Percentiles rank a stretch among this genome's conserved stretches.
phyloP scores from a whole-genome alignment of 30 jellyfish, hydroid and myxozoan species.

The Chironex yamaguchii region DNA sequence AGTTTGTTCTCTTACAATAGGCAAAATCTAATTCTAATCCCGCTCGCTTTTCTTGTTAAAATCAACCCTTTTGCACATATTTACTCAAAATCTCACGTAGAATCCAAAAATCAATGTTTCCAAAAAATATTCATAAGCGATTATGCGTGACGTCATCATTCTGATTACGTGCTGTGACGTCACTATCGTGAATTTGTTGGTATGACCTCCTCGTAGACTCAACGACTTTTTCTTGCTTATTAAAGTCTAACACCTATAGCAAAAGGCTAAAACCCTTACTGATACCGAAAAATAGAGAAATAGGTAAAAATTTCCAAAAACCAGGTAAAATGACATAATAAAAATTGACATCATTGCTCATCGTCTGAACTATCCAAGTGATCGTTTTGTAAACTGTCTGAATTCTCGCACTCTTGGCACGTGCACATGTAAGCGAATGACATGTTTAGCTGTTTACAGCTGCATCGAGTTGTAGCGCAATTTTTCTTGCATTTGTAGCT shows the following conservation, averaged over 20 bases:
- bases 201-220: slow-evolving; percentile 15
- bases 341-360: slow-evolving; percentile 9
- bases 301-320: slow-evolving; percentile 14
- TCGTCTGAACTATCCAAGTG: slow-evolving; percentile 29
- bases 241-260: slow-evolving; percentile 8
- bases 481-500: slow-evolving; percentile 27
- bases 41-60: slow-evolving; percentile 30
- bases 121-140: slow-evolving; percentile 17
- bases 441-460: slow-evolving; percentile 29
- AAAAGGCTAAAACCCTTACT: slow-evolving; percentile 12
- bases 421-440: slow-evolving; percentile 23
- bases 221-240: slow-evolving; percentile 9
- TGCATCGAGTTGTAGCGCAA: slow-evolving; percentile 18
- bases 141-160: slow-evolving; percentile 22
- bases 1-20: no score
- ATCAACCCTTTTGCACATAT: slow-evolving; percentile 11
- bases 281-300: slow-evolving; percentile 10
- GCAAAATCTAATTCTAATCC: slow-evolving; percentile 19
- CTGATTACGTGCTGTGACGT: slow-evolving; percentile 49
- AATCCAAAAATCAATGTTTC: slow-evolving; percentile 14
- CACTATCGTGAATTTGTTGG: slow-evolving; percentile 4
- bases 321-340: slow-evolving; percentile 21
- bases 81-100: slow-evolving; percentile 21
- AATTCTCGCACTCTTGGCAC: slow-evolving; percentile 23
- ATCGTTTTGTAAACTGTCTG: slow-evolving; percentile 21